Evolutionary conservation across 2,113 vertebrate species (phyloP), one percentile per base, ranked within the genome.

Genomic region (Thomomys bottae): DNA sequence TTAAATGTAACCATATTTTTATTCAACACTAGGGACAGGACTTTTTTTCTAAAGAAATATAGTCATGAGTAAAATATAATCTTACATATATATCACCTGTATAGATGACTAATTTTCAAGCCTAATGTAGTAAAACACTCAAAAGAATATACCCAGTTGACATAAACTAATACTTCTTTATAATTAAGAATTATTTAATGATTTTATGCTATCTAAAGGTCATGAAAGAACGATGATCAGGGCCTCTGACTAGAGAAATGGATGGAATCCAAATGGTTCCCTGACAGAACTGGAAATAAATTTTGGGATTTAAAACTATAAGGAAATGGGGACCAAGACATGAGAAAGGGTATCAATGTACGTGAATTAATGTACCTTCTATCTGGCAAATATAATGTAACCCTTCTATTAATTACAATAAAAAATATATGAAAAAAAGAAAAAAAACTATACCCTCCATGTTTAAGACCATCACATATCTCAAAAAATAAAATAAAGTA

Each of bases 211-310:
- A 92, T 66, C 83, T 90, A 84, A 76, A 83, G 70, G 90, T 90
- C 72, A 54, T 77, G 93, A 92, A 91, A 92, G 92, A 95, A 83
- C 36, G 32, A 93, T 90, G 84, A 95, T 90, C 83, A 73, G 63
- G 66, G 75, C 63, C 75, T 95, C 81, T 94, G 94, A 92, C 57
- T 54, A 76, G 79, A 86, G 45, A 91, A 83, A 93, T 92, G 88
- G 76, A 88, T 72, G 40, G 72, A 90, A 88, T 86, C 72, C 76
- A 92, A 95, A 93, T 68, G 86, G 86, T 67, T 96, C 49, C 57
- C 32, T 91, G 49, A 89, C 70, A 91, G 76, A 90, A 90, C 14
- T 40, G 49, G 84, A 83, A 88, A 94, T 94, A 93, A 87, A 93
- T 84, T 90, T 86, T 68, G 90, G 28, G 54, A 94, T 72, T 89